Conservation (phyloP, 2,888 invertebrate genomes). For the Caenorhabditis sp. region DNA sequence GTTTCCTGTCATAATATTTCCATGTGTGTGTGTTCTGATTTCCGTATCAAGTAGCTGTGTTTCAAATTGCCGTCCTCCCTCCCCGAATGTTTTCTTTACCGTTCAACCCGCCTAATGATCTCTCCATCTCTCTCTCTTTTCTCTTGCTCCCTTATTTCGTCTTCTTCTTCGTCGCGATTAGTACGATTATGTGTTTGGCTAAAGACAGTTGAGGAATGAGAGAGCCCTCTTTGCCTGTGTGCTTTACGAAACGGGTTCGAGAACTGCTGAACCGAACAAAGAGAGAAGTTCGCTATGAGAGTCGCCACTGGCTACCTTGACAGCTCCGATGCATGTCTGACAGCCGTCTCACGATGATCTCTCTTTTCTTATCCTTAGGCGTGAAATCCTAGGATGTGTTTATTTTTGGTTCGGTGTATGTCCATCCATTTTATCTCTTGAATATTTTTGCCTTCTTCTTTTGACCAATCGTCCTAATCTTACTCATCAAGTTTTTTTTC, state of each 20-base stretch:
- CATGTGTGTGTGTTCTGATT: constrained; percentile 34
- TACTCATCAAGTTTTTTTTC: neutral
- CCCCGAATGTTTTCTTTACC: constrained; percentile 46
- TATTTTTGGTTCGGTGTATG: constrained; percentile 55
- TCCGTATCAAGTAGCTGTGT: constrained; percentile 53
- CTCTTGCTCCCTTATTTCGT: constrained; percentile 36
- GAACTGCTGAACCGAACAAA: constrained; percentile 67
- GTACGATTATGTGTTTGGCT: constrained; percentile 73
- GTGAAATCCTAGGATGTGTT: constrained; percentile 36
- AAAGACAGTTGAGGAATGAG: constrained; percentile 41
- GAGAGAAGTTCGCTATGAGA: constrained; percentile 27
- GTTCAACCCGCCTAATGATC: constrained; percentile 55
- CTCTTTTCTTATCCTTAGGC: constrained; percentile 1
- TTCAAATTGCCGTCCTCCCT: constrained; percentile 42
- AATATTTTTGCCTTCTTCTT: constrained; percentile 10
- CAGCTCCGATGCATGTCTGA: constrained; percentile 62
- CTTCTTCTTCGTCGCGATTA: constrained; percentile 68
- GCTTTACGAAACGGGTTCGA: constrained; percentile 65
- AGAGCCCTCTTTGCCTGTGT: constrained; percentile 28
- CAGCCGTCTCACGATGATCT: constrained; percentile 57
- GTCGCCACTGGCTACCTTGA: constrained; percentile 41
- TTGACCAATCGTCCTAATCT: neutral
- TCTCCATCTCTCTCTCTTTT: constrained; percentile 14
- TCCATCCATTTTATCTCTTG: constrained; percentile 9
- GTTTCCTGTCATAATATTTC: constrained; percentile 13